These are phyloP conservation scores for Esox lucius DNA, from an alignment of 2,797 vertebrate genomes.

Conservation along the genomic window DNA sequence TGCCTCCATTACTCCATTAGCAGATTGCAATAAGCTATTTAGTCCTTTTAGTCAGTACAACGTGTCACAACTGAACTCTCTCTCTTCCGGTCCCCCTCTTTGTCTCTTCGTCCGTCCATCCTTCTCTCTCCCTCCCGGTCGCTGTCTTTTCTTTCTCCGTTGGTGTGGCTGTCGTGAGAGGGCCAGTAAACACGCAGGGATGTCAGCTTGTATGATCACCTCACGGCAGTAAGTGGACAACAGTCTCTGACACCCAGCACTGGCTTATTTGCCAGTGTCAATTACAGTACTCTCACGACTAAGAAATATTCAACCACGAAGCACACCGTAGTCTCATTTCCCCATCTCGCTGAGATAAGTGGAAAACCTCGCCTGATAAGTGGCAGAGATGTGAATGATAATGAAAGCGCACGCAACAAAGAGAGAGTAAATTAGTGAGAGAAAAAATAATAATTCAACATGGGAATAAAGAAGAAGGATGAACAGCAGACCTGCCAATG, in stretches of 20 bases:
- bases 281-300: neutral
- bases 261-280: neutral
- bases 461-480: neutral
- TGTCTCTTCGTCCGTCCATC: neutral
- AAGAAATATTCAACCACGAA: neutral
- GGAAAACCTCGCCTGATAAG: neutral
- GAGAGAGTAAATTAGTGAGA: neutral
- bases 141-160: neutral
- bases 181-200: neutral
- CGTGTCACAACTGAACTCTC: neutral
- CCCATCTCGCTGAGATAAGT: neutral
- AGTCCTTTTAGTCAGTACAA: neutral
- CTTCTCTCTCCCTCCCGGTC: neutral
- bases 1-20: neutral
- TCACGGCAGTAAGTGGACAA: neutral
- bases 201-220: neutral
- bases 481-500: neutral
- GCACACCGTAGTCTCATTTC: neutral
- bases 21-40: neutral
- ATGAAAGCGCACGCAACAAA: neutral
- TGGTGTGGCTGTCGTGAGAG: no score
- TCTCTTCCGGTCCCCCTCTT: neutral
- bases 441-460: constrained; percentile 14
- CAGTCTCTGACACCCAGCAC: neutral
- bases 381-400: neutral